Base-by-base conservation (phyloP, 2,888 invertebrate genomes). In the Balanococcus diminutus region DNA sequence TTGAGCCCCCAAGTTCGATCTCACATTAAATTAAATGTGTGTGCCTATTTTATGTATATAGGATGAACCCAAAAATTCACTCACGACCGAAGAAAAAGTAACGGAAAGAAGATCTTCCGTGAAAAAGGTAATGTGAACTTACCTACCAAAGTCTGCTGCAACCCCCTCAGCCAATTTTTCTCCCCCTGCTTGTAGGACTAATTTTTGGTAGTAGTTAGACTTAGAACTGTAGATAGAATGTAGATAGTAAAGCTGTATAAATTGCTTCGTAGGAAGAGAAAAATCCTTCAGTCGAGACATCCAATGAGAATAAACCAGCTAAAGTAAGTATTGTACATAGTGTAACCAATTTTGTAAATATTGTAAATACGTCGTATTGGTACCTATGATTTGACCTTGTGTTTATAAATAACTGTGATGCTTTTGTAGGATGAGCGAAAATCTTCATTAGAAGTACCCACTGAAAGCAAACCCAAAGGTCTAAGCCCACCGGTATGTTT, bases 361-460 rank as follows among this genome's bases (percentile, higher is more conserved):
- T 67, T 67, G 61, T 67, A 67, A 11, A 67, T 67, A 16, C 9
- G 11, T 75, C 8, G 31, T 31, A 14, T 67, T n/a, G n/a, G n/a
- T n/a, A n/a, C n/a, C n/a, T 11, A 28, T 28, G 67, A n/a, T 9
- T 67, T 14, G 11, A 4, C 14, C 28, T 67, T 67, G 67, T 67
- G 67, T 67, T 28, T 67, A 31, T 67, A 19, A 16, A n/a, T 11
- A 31, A 28, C 36, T 75, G 31, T 32, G 5, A n/a, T 75, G 75
- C 75, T 75, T 67, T 84, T 84, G 51, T 86, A 86, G 86, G 86
- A 86, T 42, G 86, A 86, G 36, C 31, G 85, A 4, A 85, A 85
- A 42, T 19, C 42, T 36, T 85, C 85, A 1, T 51, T 79, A 85
- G 85, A 81, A 42, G 75, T 51, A 9, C 75, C 85, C n/a, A 42